Base-by-base conservation (phyloP, 1,140 invertebrate species). In the Oreohelix idahoensis region DNA sequence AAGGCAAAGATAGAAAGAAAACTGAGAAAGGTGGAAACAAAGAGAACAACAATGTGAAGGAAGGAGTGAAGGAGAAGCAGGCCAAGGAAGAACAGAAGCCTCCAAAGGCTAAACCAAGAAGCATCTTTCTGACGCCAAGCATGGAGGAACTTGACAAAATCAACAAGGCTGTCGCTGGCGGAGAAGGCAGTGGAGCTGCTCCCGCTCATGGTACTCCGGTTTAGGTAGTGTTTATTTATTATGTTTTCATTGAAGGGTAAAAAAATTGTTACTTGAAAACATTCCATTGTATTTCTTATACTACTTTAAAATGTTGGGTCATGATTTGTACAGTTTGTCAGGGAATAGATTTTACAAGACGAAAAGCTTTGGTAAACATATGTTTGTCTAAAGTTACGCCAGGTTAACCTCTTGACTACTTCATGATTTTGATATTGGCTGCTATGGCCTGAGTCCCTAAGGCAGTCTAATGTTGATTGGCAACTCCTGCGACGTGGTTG, bases 91-190 rank as follows among this genome's bases (percentile, higher is more conserved):
- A 79, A 26, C 29, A 23, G 23, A 79, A 66, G 32, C 29, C 36
- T 10, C 79, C 79, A 32, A 15, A 51, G n/a, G 32, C 38, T 1
- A 81, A 81, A 32, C 63, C 63, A 42, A 42, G 63, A 32, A 81
- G 63, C 17, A 81, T 81, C 32, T 71, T 81, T 45, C 39, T 81
- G 17, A 71, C 63, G 0, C 66, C 63, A n/a, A 81, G 69, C 42
- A 81, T 79, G 77, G 77, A 79, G 35, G 77, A 63, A 32, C 77
- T 79, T 5, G 77, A 79, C 26, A 69, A 63, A 38, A 63, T 79
- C 17, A 23, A 29, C 35, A 20, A 66, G 39, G 51, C 77, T 39
- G 58, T 66, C 29, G 45, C 29, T 13, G 35, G 77, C 17, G 77
- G 63, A 32, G 45, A 79, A 10, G 74, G 74, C 1, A 76, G 74